Percentiles rank a stretch among this genome's conserved stretches.
Conservation (phyloP, 2,113 vertebrate species). For the Corythoichthys haematopterus region DNA sequence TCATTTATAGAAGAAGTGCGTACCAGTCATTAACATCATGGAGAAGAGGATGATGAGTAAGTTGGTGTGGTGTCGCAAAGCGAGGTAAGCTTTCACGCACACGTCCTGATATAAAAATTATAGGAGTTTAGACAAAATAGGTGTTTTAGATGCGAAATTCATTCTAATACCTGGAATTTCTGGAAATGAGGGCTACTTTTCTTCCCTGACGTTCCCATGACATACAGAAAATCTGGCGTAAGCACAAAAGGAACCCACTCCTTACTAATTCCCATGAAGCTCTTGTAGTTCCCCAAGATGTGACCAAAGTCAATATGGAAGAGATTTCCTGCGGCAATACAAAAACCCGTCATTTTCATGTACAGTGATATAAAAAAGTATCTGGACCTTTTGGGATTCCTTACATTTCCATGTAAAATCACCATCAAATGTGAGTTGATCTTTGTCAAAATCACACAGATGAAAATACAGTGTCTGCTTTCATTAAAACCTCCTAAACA, state of each 20-base stretch:
- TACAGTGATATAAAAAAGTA: no score
- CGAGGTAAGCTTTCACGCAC: slow-evolving; percentile 91
- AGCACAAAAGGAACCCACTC: slow-evolving; percentile 97
- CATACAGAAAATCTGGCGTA: slow-evolving; percentile 95
- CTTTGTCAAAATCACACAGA: no score
- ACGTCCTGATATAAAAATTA: slow-evolving; percentile 72
- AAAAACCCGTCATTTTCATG: not conserved
- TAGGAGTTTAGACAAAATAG: not conserved
- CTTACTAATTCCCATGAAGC: slow-evolving; percentile 96
- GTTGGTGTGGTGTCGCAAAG: slow-evolving; percentile 94
- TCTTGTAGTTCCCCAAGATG: slow-evolving; percentile 99
- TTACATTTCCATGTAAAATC: no score
- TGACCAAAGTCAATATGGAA: slow-evolving; percentile 99
- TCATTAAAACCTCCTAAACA: no score
- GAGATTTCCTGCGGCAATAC: slow-evolving; percentile 80
- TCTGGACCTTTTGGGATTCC: no score
- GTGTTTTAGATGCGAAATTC: not conserved
- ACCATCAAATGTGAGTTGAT: no score
- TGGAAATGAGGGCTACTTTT: slow-evolving; percentile 91
- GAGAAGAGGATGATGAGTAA: slow-evolving; percentile 97
- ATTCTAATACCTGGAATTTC: slow-evolving; percentile 87
- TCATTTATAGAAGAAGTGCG: not conserved
- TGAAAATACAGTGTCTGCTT: no score
- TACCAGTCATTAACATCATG: slow-evolving; percentile 97
- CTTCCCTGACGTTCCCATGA: slow-evolving; percentile 94